A percentile compares a stretch with the other conserved stretches of the same genome.
These are phyloP conservation scores for Phyllotis vaccarum DNA, from an alignment of 2,797 vertebrate genomes.

Conservation along the genomic window DNA sequence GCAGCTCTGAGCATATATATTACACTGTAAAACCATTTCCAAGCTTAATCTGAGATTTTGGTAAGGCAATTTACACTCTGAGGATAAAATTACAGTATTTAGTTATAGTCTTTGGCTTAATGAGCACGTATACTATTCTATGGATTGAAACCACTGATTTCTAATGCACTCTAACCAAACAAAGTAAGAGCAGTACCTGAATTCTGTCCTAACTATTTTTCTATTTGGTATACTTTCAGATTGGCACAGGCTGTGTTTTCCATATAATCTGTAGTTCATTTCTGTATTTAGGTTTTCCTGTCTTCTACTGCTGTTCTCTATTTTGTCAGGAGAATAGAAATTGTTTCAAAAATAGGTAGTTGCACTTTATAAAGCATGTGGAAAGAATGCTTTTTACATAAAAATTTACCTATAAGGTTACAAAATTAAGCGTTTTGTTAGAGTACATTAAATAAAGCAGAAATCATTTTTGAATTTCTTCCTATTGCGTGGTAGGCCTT, in stretches of 20 bases:
- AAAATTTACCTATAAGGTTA: slow-evolving; percentile 24
- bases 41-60: slow-evolving; percentile 56
- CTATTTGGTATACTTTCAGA: background rate
- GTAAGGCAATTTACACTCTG: slow-evolving; percentile 1
- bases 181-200: background rate
- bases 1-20: slow-evolving; percentile 7
- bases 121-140: slow-evolving; percentile 1
- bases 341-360: background rate
- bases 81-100: slow-evolving; percentile 28
- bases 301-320: background rate
- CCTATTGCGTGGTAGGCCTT: background rate
- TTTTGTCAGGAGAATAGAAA: slow-evolving; percentile 34
- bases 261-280: background rate
- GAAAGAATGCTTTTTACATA: background rate
- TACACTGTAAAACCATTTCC: slow-evolving; percentile 50
- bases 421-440: background rate
- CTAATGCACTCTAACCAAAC: background rate
- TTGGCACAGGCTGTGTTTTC: background rate
- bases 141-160: slow-evolving; percentile 5
- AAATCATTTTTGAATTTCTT: background rate
- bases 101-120: background rate
- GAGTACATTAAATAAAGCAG: background rate
- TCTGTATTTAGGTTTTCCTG: slow-evolving; percentile 15
- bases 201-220: background rate
- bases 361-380: background rate